These are phyloP conservation scores for Hypomecis atomaria DNA, from an alignment of 2,888 invertebrate species.

Conservation along the genomic window DNA sequence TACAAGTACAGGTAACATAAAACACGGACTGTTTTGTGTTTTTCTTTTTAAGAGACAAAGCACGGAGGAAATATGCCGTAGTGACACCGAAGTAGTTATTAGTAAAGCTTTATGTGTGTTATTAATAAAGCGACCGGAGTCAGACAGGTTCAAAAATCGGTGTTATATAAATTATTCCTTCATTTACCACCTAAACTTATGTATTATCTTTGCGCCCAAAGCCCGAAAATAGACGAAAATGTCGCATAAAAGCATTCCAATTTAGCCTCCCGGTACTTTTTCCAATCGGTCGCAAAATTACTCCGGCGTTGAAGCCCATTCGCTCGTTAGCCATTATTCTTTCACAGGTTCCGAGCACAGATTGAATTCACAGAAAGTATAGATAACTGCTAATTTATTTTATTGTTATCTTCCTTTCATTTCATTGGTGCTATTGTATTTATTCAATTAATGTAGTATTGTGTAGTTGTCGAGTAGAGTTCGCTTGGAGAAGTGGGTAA, in stretches of 20 bases:
- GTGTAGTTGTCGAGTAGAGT: not conserved
- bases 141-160: no score
- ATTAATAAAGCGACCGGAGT: no score
- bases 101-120: no score
- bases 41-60: no score
- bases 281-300: constrained; percentile 65
- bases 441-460: not conserved
- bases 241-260: constrained; percentile 49
- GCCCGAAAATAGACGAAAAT: constrained; percentile 36
- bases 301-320: constrained; percentile 55
- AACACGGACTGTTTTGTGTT: no score
- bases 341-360: constrained; percentile 61
- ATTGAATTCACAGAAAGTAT: constrained; percentile 50
- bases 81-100: no score
- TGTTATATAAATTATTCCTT: constrained; percentile 2
- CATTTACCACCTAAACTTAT: constrained; percentile 24
- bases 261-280: constrained; percentile 51
- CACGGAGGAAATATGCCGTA: no score
- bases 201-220: constrained; percentile 36
- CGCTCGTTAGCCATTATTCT: constrained; percentile 62
- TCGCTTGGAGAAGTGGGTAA: not conserved
- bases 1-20: no score
- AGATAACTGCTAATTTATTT: constrained; percentile 36
- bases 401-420: constrained; percentile 16
- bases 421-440: constrained; percentile 27